Evolutionary conservation across 2,797 vertebrate species (phyloP), one percentile per base, ranked within the genome.

Genomic region (Microhierax caerulescens): DNA sequence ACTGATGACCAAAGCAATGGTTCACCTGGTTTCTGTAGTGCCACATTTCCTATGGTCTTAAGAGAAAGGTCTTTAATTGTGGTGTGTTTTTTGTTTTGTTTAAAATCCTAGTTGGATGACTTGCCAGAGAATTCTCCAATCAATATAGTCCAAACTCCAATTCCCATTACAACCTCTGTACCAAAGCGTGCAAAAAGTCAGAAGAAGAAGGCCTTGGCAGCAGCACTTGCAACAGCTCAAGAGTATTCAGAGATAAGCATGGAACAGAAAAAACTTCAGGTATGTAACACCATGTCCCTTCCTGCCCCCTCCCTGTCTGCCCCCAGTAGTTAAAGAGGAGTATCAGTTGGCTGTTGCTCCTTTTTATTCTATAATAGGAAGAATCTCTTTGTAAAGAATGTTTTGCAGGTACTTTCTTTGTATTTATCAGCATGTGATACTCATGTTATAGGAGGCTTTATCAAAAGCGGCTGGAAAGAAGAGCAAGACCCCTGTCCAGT

Each of bases 181-280:
- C 99, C 99, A 72, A 99, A 99, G 97, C 98, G 99, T 88, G 99
- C 99, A 87, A 99, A 99, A 98, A 99, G 99, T 97, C 99, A 99
- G 98, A 99, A 99, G 98, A 99, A 99, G 98, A 99, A 99, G 95
- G 99, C 99, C 13, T 98, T 99, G 95, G 99, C 99, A 60, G 99
- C 99, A 37, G 99, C 99, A 4, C 97, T 99, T 96, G 99, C 99
- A 87, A 99, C 99, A 22, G 99, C 99, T 83, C 99, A 99, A 96
- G 99, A 99, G 94, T 99, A 99, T 97, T 99, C 99, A 5, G 99
- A 99, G 97, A 99, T 99, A 97, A 99, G 99, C 97, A 99, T 99
- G 99, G 99, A 99, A 92, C 99, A 99, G 98, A 99, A 99, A 96
- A 99, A 99, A 84, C 97, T 99, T 59, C 99, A 99, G 98, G 99